These are phyloP conservation scores for Cyprinodon brontotheroides DNA, from an alignment of 2,113 vertebrate species.

Conservation along the genomic window DNA sequence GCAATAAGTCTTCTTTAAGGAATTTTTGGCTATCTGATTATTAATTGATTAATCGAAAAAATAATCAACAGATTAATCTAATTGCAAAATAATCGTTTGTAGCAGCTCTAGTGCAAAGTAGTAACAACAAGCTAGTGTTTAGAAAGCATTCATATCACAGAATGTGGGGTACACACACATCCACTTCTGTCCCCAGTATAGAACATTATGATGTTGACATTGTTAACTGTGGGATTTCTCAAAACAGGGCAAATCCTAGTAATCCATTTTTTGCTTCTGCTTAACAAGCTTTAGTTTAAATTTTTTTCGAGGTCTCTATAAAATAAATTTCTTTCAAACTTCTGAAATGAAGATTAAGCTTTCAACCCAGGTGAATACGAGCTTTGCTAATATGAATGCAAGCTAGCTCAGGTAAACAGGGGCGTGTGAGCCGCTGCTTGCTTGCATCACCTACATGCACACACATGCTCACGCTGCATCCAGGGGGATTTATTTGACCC, in stretches of 20 bases:
- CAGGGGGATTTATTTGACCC: slow-evolving; percentile 78
- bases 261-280: slow-evolving; percentile 63
- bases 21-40: too few relatives aligned
- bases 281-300: slow-evolving; percentile 13
- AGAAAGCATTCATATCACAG: slow-evolving; percentile 10
- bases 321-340: too few relatives aligned
- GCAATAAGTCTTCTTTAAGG: too few relatives aligned
- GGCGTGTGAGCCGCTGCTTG: slow-evolving; percentile 13
- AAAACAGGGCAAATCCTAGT: slow-evolving; percentile 59
- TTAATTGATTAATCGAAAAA: too few relatives aligned
- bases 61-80: too few relatives aligned
- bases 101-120: too few relatives aligned
- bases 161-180: slow-evolving; percentile 2
- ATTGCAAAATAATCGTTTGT: too few relatives aligned
- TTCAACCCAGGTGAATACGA: too few relatives aligned
- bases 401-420: slow-evolving; percentile 19
- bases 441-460: slow-evolving; percentile 19
- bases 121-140: too few relatives aligned
- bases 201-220: slow-evolving; percentile 35
- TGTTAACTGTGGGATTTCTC: slow-evolving; percentile 61
- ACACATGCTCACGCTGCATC: slow-evolving; percentile 48
- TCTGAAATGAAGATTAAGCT: too few relatives aligned
- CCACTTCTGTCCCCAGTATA: slow-evolving; percentile 29
- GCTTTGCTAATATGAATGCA: slow-evolving; percentile 8
- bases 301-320: too few relatives aligned